A percentile compares a stretch with the other conserved stretches of the same genome.
These are phyloP conservation scores for Polylopha cassiicola DNA, from an alignment of 2,888 invertebrate genomes.

Conservation along the genomic window DNA sequence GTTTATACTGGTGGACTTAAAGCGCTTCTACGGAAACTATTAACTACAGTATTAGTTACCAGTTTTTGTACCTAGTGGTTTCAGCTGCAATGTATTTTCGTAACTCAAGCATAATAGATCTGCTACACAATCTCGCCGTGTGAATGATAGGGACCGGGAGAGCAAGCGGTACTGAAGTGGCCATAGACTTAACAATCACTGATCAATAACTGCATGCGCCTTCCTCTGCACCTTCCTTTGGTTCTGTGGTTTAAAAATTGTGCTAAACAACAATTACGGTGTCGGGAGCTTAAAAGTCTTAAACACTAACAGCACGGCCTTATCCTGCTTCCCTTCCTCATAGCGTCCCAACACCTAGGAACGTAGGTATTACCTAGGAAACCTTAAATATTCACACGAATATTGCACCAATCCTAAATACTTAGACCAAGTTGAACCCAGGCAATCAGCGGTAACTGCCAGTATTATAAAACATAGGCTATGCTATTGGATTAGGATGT, in stretches of 20 bases:
- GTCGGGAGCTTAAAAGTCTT: constrained; percentile 17
- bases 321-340: constrained; percentile 8
- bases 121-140: constrained; percentile 22
- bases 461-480: constrained; percentile 19
- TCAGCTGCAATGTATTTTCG: too few species aligned
- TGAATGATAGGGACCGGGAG: constrained; percentile 11
- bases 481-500: constrained; percentile 14
- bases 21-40: constrained; percentile 6
- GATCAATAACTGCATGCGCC: constrained; percentile 56
- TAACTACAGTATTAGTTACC: too few species aligned
- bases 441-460: constrained; percentile 19
- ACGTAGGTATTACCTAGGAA: too few species aligned
- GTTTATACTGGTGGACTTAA: neutral
- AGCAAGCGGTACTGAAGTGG: constrained; percentile 1
- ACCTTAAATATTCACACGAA: neutral
- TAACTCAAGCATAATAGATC: too few species aligned
- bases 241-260: constrained; percentile 9
- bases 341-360: constrained; percentile 14
- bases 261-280: constrained; percentile 2
- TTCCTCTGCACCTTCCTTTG: constrained; percentile 39
- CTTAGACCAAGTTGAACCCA: neutral
- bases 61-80: too few species aligned
- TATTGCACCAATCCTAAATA: constrained; percentile 3
- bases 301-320: constrained; percentile 23
- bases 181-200: constrained; percentile 28